Evolutionary conservation across 2,797 vertebrate genomes (phyloP).

Genomic region (Enoplosus armatus): DNA sequence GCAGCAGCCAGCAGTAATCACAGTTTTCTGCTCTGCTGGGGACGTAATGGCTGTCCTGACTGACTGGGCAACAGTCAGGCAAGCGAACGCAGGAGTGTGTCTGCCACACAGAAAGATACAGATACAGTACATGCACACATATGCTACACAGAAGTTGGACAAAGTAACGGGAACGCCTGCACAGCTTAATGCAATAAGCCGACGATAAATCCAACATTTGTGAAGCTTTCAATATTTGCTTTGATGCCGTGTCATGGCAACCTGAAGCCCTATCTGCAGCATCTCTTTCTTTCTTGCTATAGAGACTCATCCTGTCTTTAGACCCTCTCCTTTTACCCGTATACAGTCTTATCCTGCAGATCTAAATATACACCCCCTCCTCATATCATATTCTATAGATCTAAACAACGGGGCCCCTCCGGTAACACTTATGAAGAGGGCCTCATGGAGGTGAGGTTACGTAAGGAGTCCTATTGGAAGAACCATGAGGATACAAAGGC

Average conservation of each 20-base stretch:
- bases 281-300: too few relatives aligned
- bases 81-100: background rate
- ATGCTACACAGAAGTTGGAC: too few relatives aligned
- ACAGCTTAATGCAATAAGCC: background rate
- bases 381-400: too few relatives aligned
- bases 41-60: conserved; percentile 21
- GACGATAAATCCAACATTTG: background rate
- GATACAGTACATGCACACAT: background rate
- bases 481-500: too few relatives aligned
- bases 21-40: conserved; percentile 47
- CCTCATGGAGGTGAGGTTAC: too few relatives aligned
- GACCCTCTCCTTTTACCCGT: too few relatives aligned
- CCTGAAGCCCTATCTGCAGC: background rate
- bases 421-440: too few relatives aligned
- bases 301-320: too few relatives aligned
- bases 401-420: too few relatives aligned
- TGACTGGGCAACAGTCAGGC: conserved; percentile 32
- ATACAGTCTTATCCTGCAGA: too few relatives aligned
- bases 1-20: conserved; percentile 31
- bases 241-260: background rate
- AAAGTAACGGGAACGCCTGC: background rate
- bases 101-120: background rate
- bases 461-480: too few relatives aligned
- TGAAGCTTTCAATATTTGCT: background rate
- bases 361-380: too few relatives aligned